A percentile compares a stretch with the other conserved stretches of the same genome.
These are phyloP conservation scores for Tillus elongatus DNA, from an alignment of 2,888 invertebrate species.

Conservation along the genomic window DNA sequence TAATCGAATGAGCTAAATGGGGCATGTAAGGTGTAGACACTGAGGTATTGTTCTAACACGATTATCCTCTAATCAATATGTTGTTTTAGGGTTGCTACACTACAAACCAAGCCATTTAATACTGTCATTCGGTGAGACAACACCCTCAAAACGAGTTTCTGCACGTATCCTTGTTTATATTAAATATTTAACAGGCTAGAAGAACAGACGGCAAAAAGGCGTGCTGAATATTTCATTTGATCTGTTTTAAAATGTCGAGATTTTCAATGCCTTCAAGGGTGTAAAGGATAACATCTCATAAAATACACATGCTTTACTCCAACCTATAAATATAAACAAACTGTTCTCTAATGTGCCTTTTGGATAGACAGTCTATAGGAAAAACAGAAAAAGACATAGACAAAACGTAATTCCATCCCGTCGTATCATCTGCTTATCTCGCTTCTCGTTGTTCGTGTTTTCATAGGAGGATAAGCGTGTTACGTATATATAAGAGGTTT, in stretches of 20 bases:
- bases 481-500: too few relatives aligned
- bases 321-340: too few relatives aligned
- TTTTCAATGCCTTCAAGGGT: constrained; percentile 1
- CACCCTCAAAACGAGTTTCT: neutral
- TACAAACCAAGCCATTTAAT: neutral
- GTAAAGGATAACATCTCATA: constrained; percentile 2
- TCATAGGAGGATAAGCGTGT: too few relatives aligned
- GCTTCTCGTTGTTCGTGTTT: too few relatives aligned
- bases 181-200: neutral
- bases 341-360: too few relatives aligned
- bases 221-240: neutral
- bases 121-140: neutral
- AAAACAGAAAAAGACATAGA: too few relatives aligned
- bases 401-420: too few relatives aligned
- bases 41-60: constrained; percentile 18
- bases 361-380: too few relatives aligned
- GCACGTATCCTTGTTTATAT: neutral
- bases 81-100: neutral
- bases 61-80: constrained; percentile 8
- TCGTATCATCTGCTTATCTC: too few relatives aligned
- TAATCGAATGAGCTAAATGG: constrained; percentile 23
- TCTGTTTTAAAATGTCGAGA: neutral
- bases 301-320: constrained; percentile 3
- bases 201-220: neutral
- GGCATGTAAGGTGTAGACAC: constrained; percentile 24